phyloP scores from a whole-genome alignment of 2,113 vertebrate genomes.

The Atractosteus spatula region DNA sequence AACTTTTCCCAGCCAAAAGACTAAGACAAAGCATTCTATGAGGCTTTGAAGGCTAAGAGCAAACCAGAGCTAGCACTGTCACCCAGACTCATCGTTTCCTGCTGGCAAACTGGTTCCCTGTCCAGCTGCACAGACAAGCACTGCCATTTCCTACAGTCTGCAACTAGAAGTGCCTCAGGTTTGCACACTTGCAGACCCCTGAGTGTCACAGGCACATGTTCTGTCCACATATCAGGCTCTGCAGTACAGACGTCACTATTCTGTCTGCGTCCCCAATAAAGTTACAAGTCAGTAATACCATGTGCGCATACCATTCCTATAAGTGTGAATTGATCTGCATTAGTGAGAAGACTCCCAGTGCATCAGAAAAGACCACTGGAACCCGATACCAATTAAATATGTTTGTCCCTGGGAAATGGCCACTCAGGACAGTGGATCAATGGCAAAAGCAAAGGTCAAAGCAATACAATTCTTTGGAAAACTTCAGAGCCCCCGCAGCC shows the following conservation, averaged over 20 bases:
- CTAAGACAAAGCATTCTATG: no score
- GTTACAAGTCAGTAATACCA: conserved; percentile 70
- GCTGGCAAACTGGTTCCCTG: no score
- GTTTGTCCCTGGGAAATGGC: conserved; percentile 72
- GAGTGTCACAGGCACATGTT: no score
- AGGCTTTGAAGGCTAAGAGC: no score
- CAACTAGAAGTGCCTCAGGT: no score
- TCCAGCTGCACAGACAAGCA: no score
- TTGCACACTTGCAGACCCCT: no score
- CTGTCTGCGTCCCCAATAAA: conserved; percentile 52
- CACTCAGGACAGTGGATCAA: conserved; percentile 67
- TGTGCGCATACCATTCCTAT: conserved; percentile 73
- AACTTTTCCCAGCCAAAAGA: no score
- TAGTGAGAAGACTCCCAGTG: conserved; percentile 62
- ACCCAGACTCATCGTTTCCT: no score
- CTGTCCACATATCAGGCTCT: no score
- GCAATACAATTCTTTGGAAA: conserved; percentile 60
- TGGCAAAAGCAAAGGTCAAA: conserved; percentile 67
- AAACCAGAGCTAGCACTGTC: no score
- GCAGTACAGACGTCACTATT: not conserved
- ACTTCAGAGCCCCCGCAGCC: conserved; percentile 37
- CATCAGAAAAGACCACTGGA: conserved; percentile 64
- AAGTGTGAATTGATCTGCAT: conserved; percentile 78
- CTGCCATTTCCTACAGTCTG: no score
- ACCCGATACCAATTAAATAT: conserved; percentile 73